Base-by-base conservation (phyloP, 37 sponge, comb jelly and placozoan species). In the Ephydatia muelleri region DNA sequence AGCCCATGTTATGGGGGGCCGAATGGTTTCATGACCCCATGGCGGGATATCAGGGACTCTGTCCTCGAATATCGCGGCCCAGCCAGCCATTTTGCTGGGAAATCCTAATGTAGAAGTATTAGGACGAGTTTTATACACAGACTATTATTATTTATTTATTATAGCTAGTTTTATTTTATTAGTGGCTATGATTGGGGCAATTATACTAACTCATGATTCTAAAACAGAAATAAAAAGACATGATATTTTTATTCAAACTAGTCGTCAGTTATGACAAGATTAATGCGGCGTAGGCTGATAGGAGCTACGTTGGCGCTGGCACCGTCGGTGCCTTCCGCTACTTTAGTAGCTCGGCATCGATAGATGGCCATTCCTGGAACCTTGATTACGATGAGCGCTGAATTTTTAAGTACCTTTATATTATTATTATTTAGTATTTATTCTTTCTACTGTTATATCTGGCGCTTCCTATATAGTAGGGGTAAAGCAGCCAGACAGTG, bases 121-220 rank as follows among this genome's bases (percentile, higher is more conserved):
- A 71, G 93, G 90, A 21, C 81, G 80, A 25, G 82, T 93, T 48
- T 78, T 93, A 82, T 93, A 93, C 73, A 93, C 93, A 30, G 83
- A 89, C 69, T 89, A 79, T 86, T 89, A 49, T 86, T 93, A 89
- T 89, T 89, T 86, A 73, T 93, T 93, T 85, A 57, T 93, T 74
- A 70, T 93, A 79, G 93, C 93, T 47, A 89, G 93, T 78, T 93
- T 89, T 89, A 77, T 93, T 82, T 93, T 93, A 93, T 93, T 93
- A 69, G 93, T 89, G 70, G 93, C 93, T 32, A 89, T 93, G 93
- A 71, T 93, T 21, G 93, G 93, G 65, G 93, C 90, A 29, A 93
- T 93, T 48, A 87, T 93, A 36, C 79, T 93, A 78, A 89, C 91
- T 76, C 86, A 85, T 70, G 87, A 86, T 19, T 33, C 27, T 66